Evolutionary conservation across 2,888 invertebrate species (phyloP).

Genomic region (Netelia inedita): DNA sequence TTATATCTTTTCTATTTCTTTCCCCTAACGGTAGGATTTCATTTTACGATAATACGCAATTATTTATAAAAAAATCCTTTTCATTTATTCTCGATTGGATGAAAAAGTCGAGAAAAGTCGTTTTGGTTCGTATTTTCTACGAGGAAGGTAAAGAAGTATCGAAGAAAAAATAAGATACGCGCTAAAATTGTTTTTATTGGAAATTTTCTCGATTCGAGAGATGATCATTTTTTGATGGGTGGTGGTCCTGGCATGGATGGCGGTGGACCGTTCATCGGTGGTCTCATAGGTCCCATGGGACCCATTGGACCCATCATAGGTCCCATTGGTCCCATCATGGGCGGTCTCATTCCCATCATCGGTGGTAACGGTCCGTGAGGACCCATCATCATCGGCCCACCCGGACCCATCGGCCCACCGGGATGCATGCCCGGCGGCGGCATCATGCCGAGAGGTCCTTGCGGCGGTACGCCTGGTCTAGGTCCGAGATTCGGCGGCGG

Average conservation of each 20-base stretch:
- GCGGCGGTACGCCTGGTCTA: conserved; percentile 86
- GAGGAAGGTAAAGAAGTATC: background rate
- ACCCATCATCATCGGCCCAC: conserved; percentile 86
- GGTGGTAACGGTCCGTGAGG: conserved; percentile 89
- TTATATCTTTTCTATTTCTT: background rate
- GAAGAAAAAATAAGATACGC: background rate
- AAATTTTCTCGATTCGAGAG: background rate
- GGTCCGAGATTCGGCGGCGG: conserved; percentile 89
- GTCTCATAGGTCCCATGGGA: conserved; percentile 91
- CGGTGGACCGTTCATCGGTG: conserved; percentile 91
- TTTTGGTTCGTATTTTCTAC: too few relatives aligned
- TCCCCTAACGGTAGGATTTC: background rate
- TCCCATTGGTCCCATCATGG: conserved; percentile 92
- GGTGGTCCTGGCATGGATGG: conserved; percentile 83
- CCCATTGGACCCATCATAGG: conserved; percentile 89
- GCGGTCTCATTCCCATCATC: conserved; percentile 94
- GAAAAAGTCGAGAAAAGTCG: too few relatives aligned
- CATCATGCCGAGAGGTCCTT: conserved; percentile 87
- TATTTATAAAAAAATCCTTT: too few relatives aligned
- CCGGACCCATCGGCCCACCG: conserved; percentile 85
- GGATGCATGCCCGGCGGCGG: conserved; percentile 86
- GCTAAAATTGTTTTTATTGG: conserved; percentile 44
- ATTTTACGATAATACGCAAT: background rate
- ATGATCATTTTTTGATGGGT: conserved; percentile 74
- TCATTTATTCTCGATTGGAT: too few relatives aligned